These are phyloP conservation scores for Pterocles gutturalis DNA, from an alignment of 2,113 vertebrate genomes.

Conservation along the genomic window DNA sequence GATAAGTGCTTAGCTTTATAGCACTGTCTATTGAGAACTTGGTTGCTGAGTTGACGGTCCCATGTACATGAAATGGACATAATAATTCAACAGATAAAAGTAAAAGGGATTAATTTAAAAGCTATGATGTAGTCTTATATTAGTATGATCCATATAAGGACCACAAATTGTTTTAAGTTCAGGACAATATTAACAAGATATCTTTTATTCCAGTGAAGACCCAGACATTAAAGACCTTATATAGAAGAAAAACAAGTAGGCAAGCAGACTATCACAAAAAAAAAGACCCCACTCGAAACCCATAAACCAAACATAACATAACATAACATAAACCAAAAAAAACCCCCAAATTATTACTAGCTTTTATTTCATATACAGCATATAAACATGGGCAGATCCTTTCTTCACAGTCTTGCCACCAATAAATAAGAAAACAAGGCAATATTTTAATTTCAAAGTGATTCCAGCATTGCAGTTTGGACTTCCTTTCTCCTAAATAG, in stretches of 20 bases:
- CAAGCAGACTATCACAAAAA: not conserved
- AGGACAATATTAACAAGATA: not conserved
- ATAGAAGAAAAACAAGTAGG: not conserved
- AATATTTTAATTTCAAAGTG: not conserved
- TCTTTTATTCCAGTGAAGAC: not conserved
- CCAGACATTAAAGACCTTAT: not conserved
- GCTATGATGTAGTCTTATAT: not conserved
- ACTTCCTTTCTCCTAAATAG: not conserved
- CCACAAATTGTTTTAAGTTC: not conserved
- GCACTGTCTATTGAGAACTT: not conserved
- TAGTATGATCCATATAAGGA: not conserved
- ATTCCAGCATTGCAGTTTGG: not conserved
- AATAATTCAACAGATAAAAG: not conserved
- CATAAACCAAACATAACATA: not conserved
- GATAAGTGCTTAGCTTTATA: not conserved
- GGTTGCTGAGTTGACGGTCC: not conserved
- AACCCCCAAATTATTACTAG: not conserved
- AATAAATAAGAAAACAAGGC: constrained; percentile 19
- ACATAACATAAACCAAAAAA: no score
- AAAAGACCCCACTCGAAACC: not conserved
- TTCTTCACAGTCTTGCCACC: not conserved
- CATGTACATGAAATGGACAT: not conserved
- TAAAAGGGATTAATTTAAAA: not conserved
- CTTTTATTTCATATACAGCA: not conserved
- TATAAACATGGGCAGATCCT: not conserved